Conservation (phyloP, 1,140 invertebrate genomes). For the Galleria mellonella region DNA sequence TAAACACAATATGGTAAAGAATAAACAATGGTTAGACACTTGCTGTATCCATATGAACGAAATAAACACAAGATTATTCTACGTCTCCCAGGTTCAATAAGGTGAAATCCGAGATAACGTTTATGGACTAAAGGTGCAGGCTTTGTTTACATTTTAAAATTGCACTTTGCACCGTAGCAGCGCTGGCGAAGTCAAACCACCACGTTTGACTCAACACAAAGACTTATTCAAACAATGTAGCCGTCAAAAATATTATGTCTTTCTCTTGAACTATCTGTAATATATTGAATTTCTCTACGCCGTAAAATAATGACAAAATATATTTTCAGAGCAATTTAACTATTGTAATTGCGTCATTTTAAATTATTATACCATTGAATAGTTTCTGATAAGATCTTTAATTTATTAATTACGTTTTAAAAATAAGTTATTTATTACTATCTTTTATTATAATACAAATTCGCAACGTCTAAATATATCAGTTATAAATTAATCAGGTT, state of each 20-base stretch:
- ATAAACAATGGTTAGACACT: not conserved
- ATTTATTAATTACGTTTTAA: too few relatives aligned
- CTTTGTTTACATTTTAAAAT: constrained; percentile 70
- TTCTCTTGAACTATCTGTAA: constrained; percentile 14
- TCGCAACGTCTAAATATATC: too few relatives aligned
- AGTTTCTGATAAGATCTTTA: too few relatives aligned
- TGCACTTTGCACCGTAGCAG: constrained; percentile 50
- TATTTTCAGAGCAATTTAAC: too few relatives aligned
- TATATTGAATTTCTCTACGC: too few relatives aligned
- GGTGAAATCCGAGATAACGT: constrained; percentile 51
- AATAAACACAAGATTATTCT: constrained; percentile 27
- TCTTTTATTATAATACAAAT: too few relatives aligned
- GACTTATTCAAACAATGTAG: constrained; percentile 57
- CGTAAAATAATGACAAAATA: too few relatives aligned
- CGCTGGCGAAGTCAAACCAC: constrained; percentile 32
- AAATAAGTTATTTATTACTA: too few relatives aligned
- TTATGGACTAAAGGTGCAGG: constrained; percentile 47
- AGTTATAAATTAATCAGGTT: too few relatives aligned
- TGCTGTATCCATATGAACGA: constrained; percentile 18
- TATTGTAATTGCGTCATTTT: too few relatives aligned
- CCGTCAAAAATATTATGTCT: constrained; percentile 51
- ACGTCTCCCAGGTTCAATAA: constrained; percentile 46
- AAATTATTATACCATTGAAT: too few relatives aligned
- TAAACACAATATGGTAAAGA: not conserved
- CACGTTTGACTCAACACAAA: constrained; percentile 42